Base-by-base conservation (phyloP, 2,113 vertebrate species). In the Tenrec ecaudatus region DNA sequence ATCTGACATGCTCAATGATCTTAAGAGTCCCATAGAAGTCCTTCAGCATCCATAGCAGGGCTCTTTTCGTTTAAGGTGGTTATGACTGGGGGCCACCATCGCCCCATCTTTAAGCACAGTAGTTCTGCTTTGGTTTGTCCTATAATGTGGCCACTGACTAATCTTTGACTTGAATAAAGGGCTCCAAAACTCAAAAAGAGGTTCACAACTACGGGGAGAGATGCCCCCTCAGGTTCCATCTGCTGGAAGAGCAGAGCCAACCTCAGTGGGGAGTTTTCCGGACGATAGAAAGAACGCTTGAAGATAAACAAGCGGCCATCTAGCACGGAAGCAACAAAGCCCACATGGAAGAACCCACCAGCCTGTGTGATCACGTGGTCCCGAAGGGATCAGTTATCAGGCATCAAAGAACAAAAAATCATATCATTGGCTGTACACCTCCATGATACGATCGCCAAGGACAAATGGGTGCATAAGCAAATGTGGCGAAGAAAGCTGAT, bases 81-180 rank as follows among this genome's bases (percentile, higher is more conserved):
- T 64, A 9, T 40, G 40, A 33, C 40, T 69, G 9, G 10, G 82
- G 33, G 57, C 16, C 23, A 29, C n/a, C 57, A 69, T 31, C 36
- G 81, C 43, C n/a, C 23, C 25, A 19, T 80, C 7, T 31, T 91
- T 25, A 64, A 71, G 27, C 31, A 31, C 3, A 33, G n/a, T 64
- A 25, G 22, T 80, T 82, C 10, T 0, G 0, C 40, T 82, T 64
- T 2, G 2, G n/a, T 83, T 81, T 60, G 6, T 86, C 69, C 88
- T 29, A 16, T 64, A 31, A n/a, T 58, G 75, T 90, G 83, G 25
- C 80, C n/a, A 73, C 33, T 60, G 57, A 15, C 7, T 89, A 20
- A 76, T 33, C 47, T 93, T 82, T 66, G 64, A 69, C 40, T 82
- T 90, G 62, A 90, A 81, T 77, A 58, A 76, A 84, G 81, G 47